Conservation (phyloP, 2,113 vertebrate species). For the Lanius ludovicianus region DNA sequence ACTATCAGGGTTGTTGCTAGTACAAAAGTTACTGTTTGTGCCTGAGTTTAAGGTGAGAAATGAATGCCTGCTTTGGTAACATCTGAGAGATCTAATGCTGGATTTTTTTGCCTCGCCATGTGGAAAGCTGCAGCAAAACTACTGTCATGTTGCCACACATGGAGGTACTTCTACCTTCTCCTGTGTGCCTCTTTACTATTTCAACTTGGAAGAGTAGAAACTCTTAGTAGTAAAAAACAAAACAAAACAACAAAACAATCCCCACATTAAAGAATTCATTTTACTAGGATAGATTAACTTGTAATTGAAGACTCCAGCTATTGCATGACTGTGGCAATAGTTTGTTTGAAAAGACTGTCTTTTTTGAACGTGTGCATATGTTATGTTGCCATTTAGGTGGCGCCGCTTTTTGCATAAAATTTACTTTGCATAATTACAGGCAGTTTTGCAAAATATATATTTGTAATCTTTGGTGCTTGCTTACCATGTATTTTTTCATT, state of each 20-base stretch:
- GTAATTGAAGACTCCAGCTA: neutral
- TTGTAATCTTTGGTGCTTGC: neutral
- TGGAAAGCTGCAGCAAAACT: neutral
- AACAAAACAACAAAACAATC: neutral
- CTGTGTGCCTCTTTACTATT: neutral
- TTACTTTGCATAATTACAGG: constrained; percentile 46
- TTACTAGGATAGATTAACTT: neutral
- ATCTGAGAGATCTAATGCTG: neutral
- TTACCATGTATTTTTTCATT: neutral
- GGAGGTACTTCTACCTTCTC: neutral
- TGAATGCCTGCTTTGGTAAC: neutral
- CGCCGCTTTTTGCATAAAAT: neutral
- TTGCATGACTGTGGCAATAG: neutral
- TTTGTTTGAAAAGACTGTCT: neutral
- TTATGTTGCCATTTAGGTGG: neutral
- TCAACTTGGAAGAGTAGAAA: neutral
- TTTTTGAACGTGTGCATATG: neutral
- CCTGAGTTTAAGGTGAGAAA: neutral
- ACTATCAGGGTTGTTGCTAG: neutral
- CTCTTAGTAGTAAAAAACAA: neutral
- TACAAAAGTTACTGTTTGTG: neutral
- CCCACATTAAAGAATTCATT: neutral
- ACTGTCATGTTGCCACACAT: neutral
- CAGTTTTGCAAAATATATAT: neutral
- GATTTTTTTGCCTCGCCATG: neutral